Base-by-base conservation (phyloP, 53 echinoderm and acorn worm genomes). In the Glandiceps talaboti region DNA sequence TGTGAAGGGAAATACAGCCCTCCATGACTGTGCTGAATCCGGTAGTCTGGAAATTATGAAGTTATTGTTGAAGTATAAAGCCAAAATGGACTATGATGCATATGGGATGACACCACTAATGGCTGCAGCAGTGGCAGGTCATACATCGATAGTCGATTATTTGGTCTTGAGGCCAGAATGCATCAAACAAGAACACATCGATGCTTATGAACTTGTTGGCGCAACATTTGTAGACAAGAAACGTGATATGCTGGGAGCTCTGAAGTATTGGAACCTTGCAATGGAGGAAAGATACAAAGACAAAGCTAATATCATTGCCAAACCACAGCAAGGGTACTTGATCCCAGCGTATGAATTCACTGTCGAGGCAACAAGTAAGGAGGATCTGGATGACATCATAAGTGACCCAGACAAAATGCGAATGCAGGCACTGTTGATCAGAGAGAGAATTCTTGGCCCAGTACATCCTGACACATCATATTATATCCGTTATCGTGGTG, bases 21-120 rank as follows among this genome's bases (percentile, higher is more conserved):
- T 99, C 30, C 99, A 99, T 81, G 99, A 99, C 80, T 99, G 99
- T 81, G 99, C 99, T 0, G 99, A 99, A 75, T 99, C 99, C 14
- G 99, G 99, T 64, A 99, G 99, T 29, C 83, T 99, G 29, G 99
- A 93, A 32, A 99, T 99, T 31, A 89, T 99, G 93, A 89, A 91
- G 45, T 85, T 99, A 26, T 80, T 99, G 29, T 33, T 99, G 31
- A 91, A 85, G 74, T 86, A 93, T 77, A 81, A 79, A 72, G 99
- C 99, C 6, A 86, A 89, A 73, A 99, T 99, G 99, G 99, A 88
- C 26, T 82, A 80, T 12, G 99, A 99, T 85, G 91, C 93, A 20
- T 94, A 93, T 73, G 86, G 87, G 1, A 99, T 99, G 88, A 93
- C 99, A 0, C 99, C 99, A 25, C 80, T 99, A 72, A 94, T 94